Base-by-base conservation (phyloP, 2,888 invertebrate species). In the Eristalinus sepulchralis region DNA sequence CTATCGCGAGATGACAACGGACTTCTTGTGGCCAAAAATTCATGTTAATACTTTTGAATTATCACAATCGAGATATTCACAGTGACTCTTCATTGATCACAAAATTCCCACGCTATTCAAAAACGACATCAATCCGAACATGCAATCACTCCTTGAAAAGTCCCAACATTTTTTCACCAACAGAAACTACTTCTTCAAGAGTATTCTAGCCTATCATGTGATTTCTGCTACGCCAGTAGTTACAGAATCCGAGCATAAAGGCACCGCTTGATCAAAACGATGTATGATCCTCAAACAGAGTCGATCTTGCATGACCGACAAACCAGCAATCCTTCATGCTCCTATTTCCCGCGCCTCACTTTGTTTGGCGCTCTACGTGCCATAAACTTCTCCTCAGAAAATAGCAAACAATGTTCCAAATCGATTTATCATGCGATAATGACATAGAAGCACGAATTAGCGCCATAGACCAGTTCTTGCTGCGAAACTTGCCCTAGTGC, bases 401-500 rank as follows among this genome's bases (percentile, higher is more conserved):
- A 60, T 11, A 17, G 55, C 24, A 62, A 34, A 22, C n/a, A 36
- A 34, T 72, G 72, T 17, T 63, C 22, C 3, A 81, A 77, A 82
- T 77, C 85, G 64, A 68, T 82, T 85, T 64, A 64, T 68, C 81
- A 82, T 60, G 72, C 68, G 73, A 82, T 85, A 85, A 85, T 85
- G 60, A 53, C 73, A 62, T 20, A 36, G 57, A 85, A 81, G 84
- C 70, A 84, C 59, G 64, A 78, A 82, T 78, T 78, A 8, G n/a
- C n/a, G n/a, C n/a, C n/a, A n/a, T n/a, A n/a, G n/a, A n/a, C n/a
- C n/a, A n/a, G n/a, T n/a, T n/a, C n/a, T n/a, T n/a, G 47, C n/a
- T 17, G 8, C 17, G 47, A 9, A n/a, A 47, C 47, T 47, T 20
- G 47, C 17, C 17, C 1, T n/a, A 47, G 55, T 71, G 79, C 79